These are phyloP conservation scores for Prunella himalayana DNA, from an alignment of 2,113 vertebrate species.

Conservation along the genomic window DNA sequence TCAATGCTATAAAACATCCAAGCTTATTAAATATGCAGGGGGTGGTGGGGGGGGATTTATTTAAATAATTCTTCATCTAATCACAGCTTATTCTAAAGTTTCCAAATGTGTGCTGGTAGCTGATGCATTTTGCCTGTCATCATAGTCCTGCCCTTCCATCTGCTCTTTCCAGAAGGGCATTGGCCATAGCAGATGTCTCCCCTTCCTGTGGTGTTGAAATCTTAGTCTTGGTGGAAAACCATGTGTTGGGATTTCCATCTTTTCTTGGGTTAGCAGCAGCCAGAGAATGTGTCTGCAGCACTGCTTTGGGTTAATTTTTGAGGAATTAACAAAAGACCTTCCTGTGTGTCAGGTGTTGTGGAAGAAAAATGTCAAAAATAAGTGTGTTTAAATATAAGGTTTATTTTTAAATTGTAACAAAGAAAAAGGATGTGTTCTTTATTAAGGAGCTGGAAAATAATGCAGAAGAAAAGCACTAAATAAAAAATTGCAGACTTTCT, in stretches of 20 bases:
- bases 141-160: background rate
- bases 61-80: background rate
- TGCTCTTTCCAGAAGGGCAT: background rate
- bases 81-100: background rate
- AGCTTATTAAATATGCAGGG: background rate
- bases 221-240: background rate
- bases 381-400: background rate
- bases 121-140: background rate
- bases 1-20: background rate
- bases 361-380: background rate
- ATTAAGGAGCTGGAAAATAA: background rate
- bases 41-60: accelerated
- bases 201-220: background rate
- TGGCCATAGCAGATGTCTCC: background rate
- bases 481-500: background rate
- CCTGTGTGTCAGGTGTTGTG: background rate
- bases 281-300: background rate
- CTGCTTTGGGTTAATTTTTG: background rate
- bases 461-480: background rate
- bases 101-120: background rate
- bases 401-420: background rate
- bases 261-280: background rate
- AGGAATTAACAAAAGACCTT: background rate
- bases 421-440: background rate
- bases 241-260: background rate